Evolutionary conservation across 2,797 vertebrate genomes (phyloP).

Genomic region (Lutra lutra): DNA sequence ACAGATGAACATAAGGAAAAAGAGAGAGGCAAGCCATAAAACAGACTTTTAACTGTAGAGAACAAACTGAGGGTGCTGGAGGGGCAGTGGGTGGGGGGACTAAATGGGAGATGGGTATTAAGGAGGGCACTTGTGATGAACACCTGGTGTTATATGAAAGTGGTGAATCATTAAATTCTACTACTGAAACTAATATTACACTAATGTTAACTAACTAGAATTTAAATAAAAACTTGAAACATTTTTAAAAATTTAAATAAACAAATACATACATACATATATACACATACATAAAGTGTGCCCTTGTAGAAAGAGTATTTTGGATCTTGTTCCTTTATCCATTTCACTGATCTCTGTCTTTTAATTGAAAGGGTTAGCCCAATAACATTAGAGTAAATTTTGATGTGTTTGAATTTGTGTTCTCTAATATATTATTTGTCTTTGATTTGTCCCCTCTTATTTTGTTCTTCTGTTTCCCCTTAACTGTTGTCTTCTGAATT

Average conservation of each 20-base stretch:
- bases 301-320: background rate
- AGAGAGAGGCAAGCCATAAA: background rate
- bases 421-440: background rate
- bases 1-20: background rate
- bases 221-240: background rate
- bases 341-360: background rate
- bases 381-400: background rate
- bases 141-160: background rate
- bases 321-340: background rate
- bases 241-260: background rate
- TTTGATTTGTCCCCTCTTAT: background rate
- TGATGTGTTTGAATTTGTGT: background rate
- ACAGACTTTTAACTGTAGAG: background rate
- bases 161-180: background rate
- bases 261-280: background rate
- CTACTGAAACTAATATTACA: background rate
- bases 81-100: too few species aligned
- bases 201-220: background rate
- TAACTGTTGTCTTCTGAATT: slow-evolving; percentile 7
- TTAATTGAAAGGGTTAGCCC: background rate
- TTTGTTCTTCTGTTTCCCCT: background rate
- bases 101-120: background rate
- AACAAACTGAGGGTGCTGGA: background rate
- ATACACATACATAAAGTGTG: background rate
- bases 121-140: background rate